These are phyloP conservation scores for Pseudococcus longispinus DNA, from an alignment of 2,888 invertebrate genomes.

Conservation along the genomic window DNA sequence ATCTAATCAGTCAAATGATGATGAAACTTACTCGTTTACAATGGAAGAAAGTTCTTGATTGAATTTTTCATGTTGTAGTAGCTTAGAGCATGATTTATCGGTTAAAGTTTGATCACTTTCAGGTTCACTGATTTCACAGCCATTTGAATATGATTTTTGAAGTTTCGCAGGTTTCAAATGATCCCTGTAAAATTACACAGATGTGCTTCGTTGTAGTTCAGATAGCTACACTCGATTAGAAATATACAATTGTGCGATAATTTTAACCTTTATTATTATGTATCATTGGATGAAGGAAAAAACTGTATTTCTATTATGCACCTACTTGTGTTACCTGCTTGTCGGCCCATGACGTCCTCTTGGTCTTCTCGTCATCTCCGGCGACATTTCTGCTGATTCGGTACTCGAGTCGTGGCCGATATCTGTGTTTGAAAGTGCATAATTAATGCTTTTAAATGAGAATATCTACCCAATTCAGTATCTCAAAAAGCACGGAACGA, in stretches of 20 bases:
- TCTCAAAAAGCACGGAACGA: too few species aligned
- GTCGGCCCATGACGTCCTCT: slow-evolving; percentile 48
- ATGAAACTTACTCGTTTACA: slow-evolving; percentile 50
- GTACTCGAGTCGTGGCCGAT: slow-evolving; percentile 54
- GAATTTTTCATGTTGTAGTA: slow-evolving; percentile 55
- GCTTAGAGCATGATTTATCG: slow-evolving; percentile 45
- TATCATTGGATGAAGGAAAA: neutral
- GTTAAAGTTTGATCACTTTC: slow-evolving; percentile 37
- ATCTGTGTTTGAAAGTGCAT: neutral
- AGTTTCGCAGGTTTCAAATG: neutral
- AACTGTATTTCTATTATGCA: slow-evolving; percentile 20
- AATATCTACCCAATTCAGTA: too few species aligned
- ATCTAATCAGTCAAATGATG: neutral
- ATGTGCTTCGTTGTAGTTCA: neutral
- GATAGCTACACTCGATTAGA: neutral
- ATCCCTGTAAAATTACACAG: slow-evolving; percentile 24
- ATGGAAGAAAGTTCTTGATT: slow-evolving; percentile 56
- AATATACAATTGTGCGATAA: neutral
- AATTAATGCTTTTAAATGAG: too few species aligned
- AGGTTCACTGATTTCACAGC: slow-evolving; percentile 46
- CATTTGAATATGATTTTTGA: slow-evolving; percentile 22
- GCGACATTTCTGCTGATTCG: slow-evolving; percentile 57
- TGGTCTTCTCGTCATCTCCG: slow-evolving; percentile 52
- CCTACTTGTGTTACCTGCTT: slow-evolving; percentile 57
- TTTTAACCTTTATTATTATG: neutral